Percentiles rank a stretch among this genome's conserved stretches.
Evolutionary conservation across 2,888 invertebrate genomes (phyloP).

Genomic region (Apamea sordens): DNA sequence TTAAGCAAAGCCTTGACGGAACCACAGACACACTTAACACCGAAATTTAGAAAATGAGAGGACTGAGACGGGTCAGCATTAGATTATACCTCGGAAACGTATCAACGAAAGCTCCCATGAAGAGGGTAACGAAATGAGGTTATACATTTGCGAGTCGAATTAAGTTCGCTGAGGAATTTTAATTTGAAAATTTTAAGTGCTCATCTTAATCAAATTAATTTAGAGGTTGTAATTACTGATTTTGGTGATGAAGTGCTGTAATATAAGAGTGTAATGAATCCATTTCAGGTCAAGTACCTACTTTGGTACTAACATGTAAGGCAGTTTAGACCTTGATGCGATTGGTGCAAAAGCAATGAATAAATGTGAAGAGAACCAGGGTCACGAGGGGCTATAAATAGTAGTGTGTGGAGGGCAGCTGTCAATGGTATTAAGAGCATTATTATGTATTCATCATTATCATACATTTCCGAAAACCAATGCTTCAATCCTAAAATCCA

Average conservation of each 20-base stretch:
- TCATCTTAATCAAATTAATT: conserved; percentile 70
- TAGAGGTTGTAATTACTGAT: conserved; percentile 51
- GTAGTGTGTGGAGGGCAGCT: too few relatives aligned
- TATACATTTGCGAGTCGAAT: conserved; percentile 80
- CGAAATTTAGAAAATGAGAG: conserved; percentile 74
- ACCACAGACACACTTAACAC: conserved; percentile 63
- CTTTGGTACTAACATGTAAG: not conserved
- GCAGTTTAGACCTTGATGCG: not conserved
- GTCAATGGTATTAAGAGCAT: not conserved
- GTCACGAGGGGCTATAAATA: not conserved
- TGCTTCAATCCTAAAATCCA: not conserved
- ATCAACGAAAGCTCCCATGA: conserved; percentile 80
- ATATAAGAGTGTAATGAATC: not conserved
- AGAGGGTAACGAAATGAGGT: conserved; percentile 84
- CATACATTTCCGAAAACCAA: not conserved
- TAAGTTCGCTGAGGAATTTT: conserved; percentile 73
- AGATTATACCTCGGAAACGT: conserved; percentile 79
- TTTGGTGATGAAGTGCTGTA: conserved; percentile 24
- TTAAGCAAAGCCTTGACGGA: conserved; percentile 58
- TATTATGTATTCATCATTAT: not conserved
- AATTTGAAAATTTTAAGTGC: conserved; percentile 73
- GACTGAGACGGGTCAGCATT: conserved; percentile 74
- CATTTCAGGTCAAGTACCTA: conserved; percentile 5
- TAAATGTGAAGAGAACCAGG: not conserved
- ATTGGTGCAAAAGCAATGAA: not conserved